Evolutionary conservation across 2,113 vertebrate genomes (phyloP), one percentile per base, ranked within the genome.

Genomic region (Phasianus colchicus): DNA sequence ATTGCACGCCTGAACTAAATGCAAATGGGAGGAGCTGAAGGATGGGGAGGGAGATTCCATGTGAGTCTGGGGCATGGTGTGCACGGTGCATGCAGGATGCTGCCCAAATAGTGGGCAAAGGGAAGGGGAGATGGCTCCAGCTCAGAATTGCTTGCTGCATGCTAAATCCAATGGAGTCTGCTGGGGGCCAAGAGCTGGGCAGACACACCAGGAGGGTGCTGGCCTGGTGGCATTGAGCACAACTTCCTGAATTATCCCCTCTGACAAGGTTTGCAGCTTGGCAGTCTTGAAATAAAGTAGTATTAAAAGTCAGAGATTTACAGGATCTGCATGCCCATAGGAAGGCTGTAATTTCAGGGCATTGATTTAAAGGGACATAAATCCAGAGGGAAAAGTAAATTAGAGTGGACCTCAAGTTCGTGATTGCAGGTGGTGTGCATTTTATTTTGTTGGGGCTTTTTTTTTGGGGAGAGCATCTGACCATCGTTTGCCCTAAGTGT

Each of bases 251-350:
- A 94, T 96, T 90, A 90, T 79, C 91, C 63, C 48, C 69, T 45
- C 57, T 78, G 42, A 50, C 86, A 91, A 87, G 52, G 91, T 89
- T 95, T 38, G 50, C 69, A 79, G 63, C 89, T 96, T 45, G 64
- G 92, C 95, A 86, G 79, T 69, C 64, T 82, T 78, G 61, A 92
- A 90, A 91, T 94, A 89, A 96, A 93, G 85, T 77, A 77, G 78
- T 58, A 90, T 96, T 88, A 93, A 86, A 95, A 96, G 74, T 86
- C 58, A 74, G 64, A 92, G 94, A 96, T 90, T 95, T 94, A 58
- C 17, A 36, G 76, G 36, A 80, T 83, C 60, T 60, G 90, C 40
- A 29, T 18, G 70, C 73, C 42, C 63, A 61, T 60, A 55, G 89
- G 83, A 93, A 81, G 63, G 78, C 58, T 92, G n/a, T 96, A 83